Evolutionary conservation across 64 coral and sea anemone genomes (phyloP).

Genomic region (Pachyseris speciosa): DNA sequence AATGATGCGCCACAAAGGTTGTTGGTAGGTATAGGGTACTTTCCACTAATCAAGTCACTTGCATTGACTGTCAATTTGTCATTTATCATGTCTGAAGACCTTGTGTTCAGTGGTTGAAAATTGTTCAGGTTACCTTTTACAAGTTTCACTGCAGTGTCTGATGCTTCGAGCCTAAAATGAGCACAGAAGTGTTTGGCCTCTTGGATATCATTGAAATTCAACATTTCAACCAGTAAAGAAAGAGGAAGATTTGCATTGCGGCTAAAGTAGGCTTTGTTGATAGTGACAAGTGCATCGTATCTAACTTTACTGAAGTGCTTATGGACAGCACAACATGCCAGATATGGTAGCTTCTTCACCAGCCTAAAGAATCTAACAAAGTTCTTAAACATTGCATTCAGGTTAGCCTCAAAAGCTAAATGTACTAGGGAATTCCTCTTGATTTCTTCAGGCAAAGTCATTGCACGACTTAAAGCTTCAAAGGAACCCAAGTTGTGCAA

Average conservation of each 20-base stretch:
- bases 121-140: not conserved
- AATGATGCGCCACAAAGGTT: not conserved
- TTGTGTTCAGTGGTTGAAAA: not conserved
- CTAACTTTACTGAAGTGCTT: conserved; percentile 66
- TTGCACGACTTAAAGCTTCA: conserved; percentile 55
- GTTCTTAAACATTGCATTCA: conserved; percentile 52
- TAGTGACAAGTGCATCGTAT: conserved; percentile 28
- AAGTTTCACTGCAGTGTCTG: not conserved
- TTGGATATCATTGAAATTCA: conserved; percentile 58
- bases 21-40: not conserved
- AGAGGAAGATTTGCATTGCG: conserved; percentile 33
- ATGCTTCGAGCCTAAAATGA: conserved; percentile 48
- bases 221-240: conserved; percentile 10
- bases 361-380: conserved; percentile 81
- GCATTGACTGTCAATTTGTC: not conserved
- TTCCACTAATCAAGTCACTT: not conserved
- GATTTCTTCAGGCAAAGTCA: conserved; percentile 58
- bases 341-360: conserved; percentile 59
- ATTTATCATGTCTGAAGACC: conserved; percentile 10
- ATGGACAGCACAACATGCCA: conserved; percentile 84
- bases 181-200: conserved; percentile 71
- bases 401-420: conserved; percentile 48
- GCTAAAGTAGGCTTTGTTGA: conserved; percentile 74
- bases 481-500: conserved; percentile 70
- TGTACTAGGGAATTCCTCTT: conserved; percentile 19